Conservation (phyloP, 1,140 invertebrate species). For the Trichonephila clavata region DNA sequence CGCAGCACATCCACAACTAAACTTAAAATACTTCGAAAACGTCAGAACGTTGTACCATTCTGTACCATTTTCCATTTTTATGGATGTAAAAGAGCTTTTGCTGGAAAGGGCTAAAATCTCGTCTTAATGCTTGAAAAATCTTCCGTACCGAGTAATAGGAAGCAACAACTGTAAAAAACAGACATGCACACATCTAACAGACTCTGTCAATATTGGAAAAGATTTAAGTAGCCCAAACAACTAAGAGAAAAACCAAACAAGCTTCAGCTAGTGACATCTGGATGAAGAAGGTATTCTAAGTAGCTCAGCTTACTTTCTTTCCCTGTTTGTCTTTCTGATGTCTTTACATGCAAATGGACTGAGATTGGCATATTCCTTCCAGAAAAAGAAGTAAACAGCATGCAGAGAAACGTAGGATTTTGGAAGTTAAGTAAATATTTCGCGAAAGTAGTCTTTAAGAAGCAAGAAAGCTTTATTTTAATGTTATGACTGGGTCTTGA, state of each 20-base stretch:
- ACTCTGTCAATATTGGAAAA: slow-evolving; percentile 38
- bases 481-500: not conserved
- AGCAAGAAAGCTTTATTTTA: not conserved
- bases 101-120: not conserved
- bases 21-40: not conserved
- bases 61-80: not conserved
- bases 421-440: slow-evolving; percentile 11
- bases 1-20: not conserved
- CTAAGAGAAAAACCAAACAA: not conserved
- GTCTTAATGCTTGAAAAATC: not conserved
- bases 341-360: slow-evolving; percentile 1
- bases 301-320: not conserved
- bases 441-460: not conserved
- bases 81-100: not conserved
- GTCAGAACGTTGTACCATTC: not conserved
- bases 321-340: not conserved
- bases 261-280: not conserved
- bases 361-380: not conserved
- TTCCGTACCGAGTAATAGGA: not conserved
- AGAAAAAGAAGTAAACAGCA: not conserved
- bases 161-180: not conserved
- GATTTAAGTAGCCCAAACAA: slow-evolving; percentile 23
- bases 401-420: not conserved
- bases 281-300: not conserved
- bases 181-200: not conserved